Evolutionary conservation across 2,113 vertebrate species (phyloP).

Genomic region (Nannospalax galili): DNA sequence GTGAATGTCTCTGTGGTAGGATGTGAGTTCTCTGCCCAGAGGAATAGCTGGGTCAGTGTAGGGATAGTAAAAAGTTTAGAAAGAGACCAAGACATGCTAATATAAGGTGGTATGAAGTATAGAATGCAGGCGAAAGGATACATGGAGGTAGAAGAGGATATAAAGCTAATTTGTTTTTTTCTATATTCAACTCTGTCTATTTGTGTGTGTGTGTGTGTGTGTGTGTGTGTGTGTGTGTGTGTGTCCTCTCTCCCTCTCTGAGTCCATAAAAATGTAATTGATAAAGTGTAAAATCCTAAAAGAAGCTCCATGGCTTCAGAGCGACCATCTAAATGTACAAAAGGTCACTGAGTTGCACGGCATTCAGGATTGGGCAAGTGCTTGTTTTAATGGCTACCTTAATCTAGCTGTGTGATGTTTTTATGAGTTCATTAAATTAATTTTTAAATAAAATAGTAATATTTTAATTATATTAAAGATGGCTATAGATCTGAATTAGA

Average conservation of each 20-base stretch:
- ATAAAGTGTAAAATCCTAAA: neutral
- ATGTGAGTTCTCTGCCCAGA: too few relatives aligned
- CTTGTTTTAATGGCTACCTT: neutral
- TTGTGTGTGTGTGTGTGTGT: too few relatives aligned
- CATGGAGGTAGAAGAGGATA: too few relatives aligned
- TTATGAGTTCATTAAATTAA: neutral
- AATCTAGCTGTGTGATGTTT: neutral
- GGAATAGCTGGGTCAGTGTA: neutral
- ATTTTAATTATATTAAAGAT: constrained; percentile 11
- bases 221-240: too few relatives aligned
- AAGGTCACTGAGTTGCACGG: neutral
- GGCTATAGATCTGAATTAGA: neutral
- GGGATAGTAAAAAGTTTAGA: neutral
- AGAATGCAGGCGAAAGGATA: too few relatives aligned
- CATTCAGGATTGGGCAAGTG: neutral
- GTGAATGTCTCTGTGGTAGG: neutral
- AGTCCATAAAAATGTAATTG: too few relatives aligned
- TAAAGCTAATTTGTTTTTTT: too few relatives aligned
- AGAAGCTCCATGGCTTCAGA: neutral
- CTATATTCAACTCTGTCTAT: too few relatives aligned
- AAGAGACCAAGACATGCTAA: neutral
- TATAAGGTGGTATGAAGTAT: neutral
- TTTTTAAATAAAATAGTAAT: neutral
- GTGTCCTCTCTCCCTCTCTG: too few relatives aligned
- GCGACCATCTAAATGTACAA: too few relatives aligned